Base-by-base conservation (phyloP, 23 tunicate genomes). In the Ascidia mentula region DNA sequence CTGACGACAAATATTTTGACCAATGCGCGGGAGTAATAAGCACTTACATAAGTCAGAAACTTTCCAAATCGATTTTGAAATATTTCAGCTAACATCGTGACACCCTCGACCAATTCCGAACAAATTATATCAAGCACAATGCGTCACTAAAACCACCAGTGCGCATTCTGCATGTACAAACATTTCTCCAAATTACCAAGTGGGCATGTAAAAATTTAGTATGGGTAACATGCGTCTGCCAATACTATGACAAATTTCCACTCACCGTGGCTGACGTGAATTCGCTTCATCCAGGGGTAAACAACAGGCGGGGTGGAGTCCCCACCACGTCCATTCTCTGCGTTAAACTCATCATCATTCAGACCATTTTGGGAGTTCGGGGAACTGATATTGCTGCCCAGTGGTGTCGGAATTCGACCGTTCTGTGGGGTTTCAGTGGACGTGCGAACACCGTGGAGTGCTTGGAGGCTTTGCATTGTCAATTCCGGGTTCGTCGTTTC, bases 211-310 rank as follows among this genome's bases (percentile, higher is more conserved):
- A n/a, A n/a, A n/a, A n/a, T n/a, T n/a, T n/a, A n/a, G n/a, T n/a
- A n/a, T n/a, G n/a, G n/a, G n/a, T n/a, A n/a, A n/a, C n/a, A n/a
- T n/a, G n/a, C n/a, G n/a, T n/a, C n/a, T n/a, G n/a, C n/a, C n/a
- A n/a, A n/a, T n/a, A n/a, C n/a, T n/a, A n/a, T n/a, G n/a, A n/a
- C 22, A 53, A 75, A 18, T 12, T 12, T 26, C 32, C 9, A 69
- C 97, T 85, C 59, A 91, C 97, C 97, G 34, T 91, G 97, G 77
- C 97, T 91, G 77, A 85, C 90, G 77, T 91, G 97, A 26, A 91
- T 91, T 71, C 90, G 46, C 65, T 91, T 91, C 97, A 91, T 91
- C 97, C 97, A 91, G 6, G 97, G 97, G 74, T 91, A 91, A 36
- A 91, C 97, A 32, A 84, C 85, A 46, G 80, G 74, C 0, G 86